phyloP scores from a whole-genome alignment of 2,797 vertebrate genomes.

The Pseudomugil tenellus region DNA sequence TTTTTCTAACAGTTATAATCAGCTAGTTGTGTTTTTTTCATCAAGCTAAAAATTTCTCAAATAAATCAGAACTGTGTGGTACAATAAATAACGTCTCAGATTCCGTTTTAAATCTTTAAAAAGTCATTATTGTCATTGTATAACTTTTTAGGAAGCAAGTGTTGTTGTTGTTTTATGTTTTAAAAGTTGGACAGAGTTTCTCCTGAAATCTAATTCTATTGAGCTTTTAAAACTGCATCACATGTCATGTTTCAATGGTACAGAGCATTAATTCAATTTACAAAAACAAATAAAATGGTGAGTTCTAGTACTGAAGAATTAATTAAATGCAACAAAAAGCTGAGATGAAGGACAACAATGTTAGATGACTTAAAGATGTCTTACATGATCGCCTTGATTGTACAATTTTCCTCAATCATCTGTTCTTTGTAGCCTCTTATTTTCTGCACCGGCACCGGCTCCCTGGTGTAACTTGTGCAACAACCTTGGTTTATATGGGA shows the following conservation, averaged over 20 bases:
- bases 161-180: too few species aligned
- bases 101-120: neutral
- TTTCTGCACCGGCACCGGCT: slow-evolving; percentile 37
- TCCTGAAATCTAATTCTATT: neutral
- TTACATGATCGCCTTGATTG: slow-evolving; percentile 82
- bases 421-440: slow-evolving; percentile 75
- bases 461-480: slow-evolving; percentile 68
- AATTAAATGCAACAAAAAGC: neutral
- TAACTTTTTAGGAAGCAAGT: too few species aligned
- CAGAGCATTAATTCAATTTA: neutral
- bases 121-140: neutral
- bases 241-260: neutral
- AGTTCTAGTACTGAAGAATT: neutral
- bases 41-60: neutral
- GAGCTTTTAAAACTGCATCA: neutral
- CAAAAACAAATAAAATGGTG: neutral
- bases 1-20: neutral
- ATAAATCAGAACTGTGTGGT: neutral
- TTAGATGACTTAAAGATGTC: slow-evolving; percentile 29
- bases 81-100: neutral
- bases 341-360: neutral
- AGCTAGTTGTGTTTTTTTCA: neutral
- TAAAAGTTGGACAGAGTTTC: neutral
- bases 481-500: slow-evolving; percentile 51
- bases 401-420: slow-evolving; percentile 64